Base-by-base conservation (phyloP, 2,888 invertebrate species). In the Rhopalosiphum nymphaeae region DNA sequence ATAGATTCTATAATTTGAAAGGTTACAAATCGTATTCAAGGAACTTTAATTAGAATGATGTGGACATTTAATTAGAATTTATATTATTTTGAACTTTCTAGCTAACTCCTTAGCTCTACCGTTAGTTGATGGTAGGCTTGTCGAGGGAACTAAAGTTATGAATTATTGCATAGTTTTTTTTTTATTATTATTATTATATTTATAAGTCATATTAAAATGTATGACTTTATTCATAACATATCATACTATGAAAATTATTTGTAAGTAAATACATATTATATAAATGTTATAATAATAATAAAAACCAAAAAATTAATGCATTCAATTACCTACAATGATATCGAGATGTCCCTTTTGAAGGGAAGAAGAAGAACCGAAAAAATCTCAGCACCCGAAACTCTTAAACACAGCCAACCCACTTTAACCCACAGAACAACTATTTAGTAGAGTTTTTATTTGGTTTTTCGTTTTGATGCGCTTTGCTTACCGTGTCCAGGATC, bases 401-500 rank as follows among this genome's bases (percentile, higher is more conserved):
- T 29, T 61, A 29, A 29, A 13, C 13, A 3, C 4, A 29, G 61
- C 13, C 61, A 29, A 61, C 11, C 61, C 25, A 61, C 13, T 13
- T 11, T 61, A 42, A 84, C 10, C 84, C 42, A 10, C 84, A 10
- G 10, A 42, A 42, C 84, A 25, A 9, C 25, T 21, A 25, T 25
- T n/a, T 84, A 13, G 25, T 13, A 84, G 25, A 10, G 84, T 84
- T 84, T 42, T 84, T 26, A 25, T 42, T 44, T 44, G 26, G 26
- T 86, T 29, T 46, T 86, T 86, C 5, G 29, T 86, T 16, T 29
- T 46, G 5, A 46, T 21, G 86, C 86, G n/a, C 29, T 36, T 29
- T 78, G 42, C 93, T 91, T 56, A 94, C 94, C 61, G 57, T 42
- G 25, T 90, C 90, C 26, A 67, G 26, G 1, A 90, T 67, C 29